These are phyloP conservation scores for Clitarchus hookeri DNA, from an alignment of 2,888 invertebrate genomes.

Conservation along the genomic window DNA sequence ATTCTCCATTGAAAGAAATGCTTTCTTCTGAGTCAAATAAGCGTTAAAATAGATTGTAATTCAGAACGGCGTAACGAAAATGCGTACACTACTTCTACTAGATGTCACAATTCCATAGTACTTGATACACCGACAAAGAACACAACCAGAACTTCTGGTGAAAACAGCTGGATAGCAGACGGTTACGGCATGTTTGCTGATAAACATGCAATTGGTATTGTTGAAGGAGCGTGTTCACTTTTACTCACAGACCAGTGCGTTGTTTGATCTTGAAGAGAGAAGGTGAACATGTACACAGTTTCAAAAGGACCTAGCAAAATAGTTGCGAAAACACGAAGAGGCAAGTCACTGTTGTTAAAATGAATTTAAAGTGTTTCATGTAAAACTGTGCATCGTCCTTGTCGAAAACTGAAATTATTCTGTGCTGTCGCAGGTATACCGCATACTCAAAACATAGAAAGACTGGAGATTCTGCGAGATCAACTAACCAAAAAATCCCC, in stretches of 20 bases:
- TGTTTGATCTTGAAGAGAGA: conserved; percentile 31
- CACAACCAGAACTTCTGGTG: too few relatives aligned
- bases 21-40: too few relatives aligned
- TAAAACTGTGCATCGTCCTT: not conserved
- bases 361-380: not conserved
- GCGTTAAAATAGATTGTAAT: too few relatives aligned
- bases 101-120: too few relatives aligned
- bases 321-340: conserved; percentile 83
- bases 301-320: conserved; percentile 87
- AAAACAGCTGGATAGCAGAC: not conserved
- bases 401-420: not conserved
- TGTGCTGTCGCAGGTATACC: conserved; percentile 37
- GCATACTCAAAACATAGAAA: conserved; percentile 77
- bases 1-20: too few relatives aligned
- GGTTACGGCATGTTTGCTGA: not conserved
- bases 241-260: not conserved
- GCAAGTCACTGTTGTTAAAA: conserved; percentile 54
- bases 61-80: too few relatives aligned
- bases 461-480: conserved; percentile 74
- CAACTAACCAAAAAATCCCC: conserved; percentile 66
- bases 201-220: not conserved
- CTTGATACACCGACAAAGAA: too few relatives aligned
- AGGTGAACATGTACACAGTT: conserved; percentile 77
- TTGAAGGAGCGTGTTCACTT: not conserved
- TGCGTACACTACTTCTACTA: too few relatives aligned